phyloP scores from a whole-genome alignment of 2,888 invertebrate genomes.

The Drosophila siamana region DNA sequence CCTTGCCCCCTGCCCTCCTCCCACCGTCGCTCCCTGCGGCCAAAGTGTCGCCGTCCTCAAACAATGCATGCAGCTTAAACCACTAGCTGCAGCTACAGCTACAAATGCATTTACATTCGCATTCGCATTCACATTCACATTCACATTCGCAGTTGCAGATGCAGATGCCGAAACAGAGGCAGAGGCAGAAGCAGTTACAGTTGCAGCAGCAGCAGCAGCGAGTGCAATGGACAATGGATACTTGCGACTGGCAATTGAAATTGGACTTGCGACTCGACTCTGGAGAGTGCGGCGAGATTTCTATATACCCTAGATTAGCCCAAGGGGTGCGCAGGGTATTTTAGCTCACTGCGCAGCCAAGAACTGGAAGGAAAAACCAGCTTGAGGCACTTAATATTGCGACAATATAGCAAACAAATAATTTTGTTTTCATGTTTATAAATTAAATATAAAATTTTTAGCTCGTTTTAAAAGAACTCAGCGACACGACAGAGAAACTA shows the following conservation, averaged over 20 bases:
- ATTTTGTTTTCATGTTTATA: too few species aligned
- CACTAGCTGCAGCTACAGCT: conserved; percentile 9
- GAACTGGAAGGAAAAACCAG: too few species aligned
- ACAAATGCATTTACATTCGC: conserved; percentile 18
- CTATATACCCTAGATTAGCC: too few species aligned
- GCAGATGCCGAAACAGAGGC: conserved; percentile 5
- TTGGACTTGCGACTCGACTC: conserved; percentile 9
- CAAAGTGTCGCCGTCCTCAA: conserved; percentile 28
- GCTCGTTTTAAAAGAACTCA: too few species aligned
- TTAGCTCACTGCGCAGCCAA: too few species aligned
- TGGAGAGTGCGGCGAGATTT: neutral
- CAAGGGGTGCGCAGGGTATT: too few species aligned
- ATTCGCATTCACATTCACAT: neutral
- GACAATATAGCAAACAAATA: too few species aligned
- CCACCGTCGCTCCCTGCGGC: neutral
- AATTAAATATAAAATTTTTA: too few species aligned
- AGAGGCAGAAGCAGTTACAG: too few species aligned
- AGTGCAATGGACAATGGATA: conserved; percentile 25
- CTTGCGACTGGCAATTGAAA: neutral
- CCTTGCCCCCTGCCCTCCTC: neutral
- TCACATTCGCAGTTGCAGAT: conserved; percentile 8
- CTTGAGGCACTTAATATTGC: too few species aligned
- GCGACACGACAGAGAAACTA: too few species aligned
- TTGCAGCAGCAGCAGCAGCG: too few species aligned
- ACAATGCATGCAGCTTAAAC: conserved; percentile 34